Evolutionary conservation across 2,888 invertebrate species (phyloP).

Genomic region (Pseudococcus viburni): DNA sequence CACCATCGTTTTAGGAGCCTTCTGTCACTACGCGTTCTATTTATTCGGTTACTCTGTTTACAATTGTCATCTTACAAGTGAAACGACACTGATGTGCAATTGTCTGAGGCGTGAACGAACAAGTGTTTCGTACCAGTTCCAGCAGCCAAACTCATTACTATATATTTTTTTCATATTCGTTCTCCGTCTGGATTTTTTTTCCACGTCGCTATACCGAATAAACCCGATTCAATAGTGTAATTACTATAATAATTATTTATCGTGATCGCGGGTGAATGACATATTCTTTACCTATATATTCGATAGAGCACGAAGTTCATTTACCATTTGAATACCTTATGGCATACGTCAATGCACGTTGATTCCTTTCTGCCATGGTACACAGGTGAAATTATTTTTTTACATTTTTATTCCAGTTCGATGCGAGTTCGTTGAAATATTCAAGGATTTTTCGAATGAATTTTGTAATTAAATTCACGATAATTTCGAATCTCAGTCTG

Average conservation of each 20-base stretch:
- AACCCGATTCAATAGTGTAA: conserved; percentile 30
- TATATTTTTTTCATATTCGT: conserved; percentile 27
- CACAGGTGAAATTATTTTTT: neutral
- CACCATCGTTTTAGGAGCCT: neutral
- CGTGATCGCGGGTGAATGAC: conserved; percentile 49
- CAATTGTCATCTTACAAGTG: conserved; percentile 46
- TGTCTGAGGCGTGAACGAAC: conserved; percentile 58
- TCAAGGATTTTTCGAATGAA: conserved; percentile 13
- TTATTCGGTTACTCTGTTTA: conserved; percentile 39
- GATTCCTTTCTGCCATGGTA: neutral
- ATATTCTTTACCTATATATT: conserved; percentile 55
- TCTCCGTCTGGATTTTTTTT: neutral
- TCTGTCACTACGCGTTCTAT: conserved; percentile 26
- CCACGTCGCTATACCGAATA: conserved; percentile 35
- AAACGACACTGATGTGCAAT: conserved; percentile 49
- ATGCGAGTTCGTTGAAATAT: neutral
- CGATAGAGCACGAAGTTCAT: conserved; percentile 56
- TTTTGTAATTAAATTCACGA: neutral
- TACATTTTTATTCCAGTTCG: neutral
- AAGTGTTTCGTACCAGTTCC: conserved; percentile 57
- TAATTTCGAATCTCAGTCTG: neutral
- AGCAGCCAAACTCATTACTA: conserved; percentile 40
- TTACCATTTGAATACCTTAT: neutral
- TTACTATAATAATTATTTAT: conserved; percentile 37
- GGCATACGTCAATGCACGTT: neutral